These are phyloP conservation scores for Lagodon rhomboides DNA, from an alignment of 2,797 vertebrate species.

Conservation along the genomic window DNA sequence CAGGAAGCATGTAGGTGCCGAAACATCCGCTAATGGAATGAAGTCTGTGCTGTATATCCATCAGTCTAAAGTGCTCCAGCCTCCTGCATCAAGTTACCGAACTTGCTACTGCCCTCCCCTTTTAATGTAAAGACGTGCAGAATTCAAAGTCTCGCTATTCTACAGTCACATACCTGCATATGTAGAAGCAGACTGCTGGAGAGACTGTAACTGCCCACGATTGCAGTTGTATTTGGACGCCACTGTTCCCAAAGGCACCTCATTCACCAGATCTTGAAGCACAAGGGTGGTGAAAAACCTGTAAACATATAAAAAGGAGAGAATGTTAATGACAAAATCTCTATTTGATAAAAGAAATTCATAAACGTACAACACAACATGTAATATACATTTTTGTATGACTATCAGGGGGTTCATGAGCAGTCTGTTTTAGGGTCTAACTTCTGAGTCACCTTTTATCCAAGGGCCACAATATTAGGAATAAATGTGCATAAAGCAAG, in stretches of 20 bases:
- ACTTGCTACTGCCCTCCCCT: background rate
- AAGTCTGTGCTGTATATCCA: slow-evolving; percentile 2
- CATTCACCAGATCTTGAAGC: slow-evolving; percentile 94
- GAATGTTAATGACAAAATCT: background rate
- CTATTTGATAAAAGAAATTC: background rate
- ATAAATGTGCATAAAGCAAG: background rate
- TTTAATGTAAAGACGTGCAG: slow-evolving; percentile 3
- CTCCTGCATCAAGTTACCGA: slow-evolving; percentile 13
- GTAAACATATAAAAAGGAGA: slow-evolving; percentile 19
- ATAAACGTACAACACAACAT: background rate
- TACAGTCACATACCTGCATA: slow-evolving; percentile 89
- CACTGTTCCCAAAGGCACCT: slow-evolving; percentile 91
- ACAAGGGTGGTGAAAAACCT: slow-evolving; percentile 98
- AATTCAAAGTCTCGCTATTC: background rate
- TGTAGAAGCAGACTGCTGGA: slow-evolving; percentile 96
- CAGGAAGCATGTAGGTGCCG: background rate
- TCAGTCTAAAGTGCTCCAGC: slow-evolving; percentile 22
- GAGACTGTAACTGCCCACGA: slow-evolving; percentile 96
- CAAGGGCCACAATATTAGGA: background rate
- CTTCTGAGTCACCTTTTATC: background rate
- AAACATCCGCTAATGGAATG: slow-evolving; percentile 40
- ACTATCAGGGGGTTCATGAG: background rate
- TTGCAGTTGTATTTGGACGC: slow-evolving; percentile 94
- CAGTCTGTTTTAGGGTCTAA: background rate
- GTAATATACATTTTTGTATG: background rate